Evolutionary conservation across 2,113 vertebrate species (phyloP).

Genomic region (Probosciger aterrimus): DNA sequence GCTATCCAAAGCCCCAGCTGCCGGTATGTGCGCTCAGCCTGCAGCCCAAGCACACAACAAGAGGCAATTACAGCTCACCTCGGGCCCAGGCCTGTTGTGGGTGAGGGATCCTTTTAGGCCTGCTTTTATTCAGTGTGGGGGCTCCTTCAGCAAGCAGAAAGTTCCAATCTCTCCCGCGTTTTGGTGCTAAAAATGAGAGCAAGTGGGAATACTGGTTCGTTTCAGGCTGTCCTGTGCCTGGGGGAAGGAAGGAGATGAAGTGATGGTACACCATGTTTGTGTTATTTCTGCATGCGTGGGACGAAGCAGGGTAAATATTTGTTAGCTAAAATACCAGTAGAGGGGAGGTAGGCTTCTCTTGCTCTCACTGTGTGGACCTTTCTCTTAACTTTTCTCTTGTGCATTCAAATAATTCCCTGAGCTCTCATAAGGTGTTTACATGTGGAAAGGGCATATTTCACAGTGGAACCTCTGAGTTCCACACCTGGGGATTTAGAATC

Average conservation of each 20-base stretch:
- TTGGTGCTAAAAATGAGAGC: not conserved
- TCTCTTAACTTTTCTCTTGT: not conserved
- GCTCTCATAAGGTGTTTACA: accelerated
- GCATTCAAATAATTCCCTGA: not conserved
- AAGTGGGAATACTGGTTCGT: not conserved
- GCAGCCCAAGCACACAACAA: not conserved
- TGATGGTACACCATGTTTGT: not conserved
- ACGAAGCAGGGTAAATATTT: not conserved
- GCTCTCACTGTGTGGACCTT: not conserved
- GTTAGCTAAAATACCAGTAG: not conserved
- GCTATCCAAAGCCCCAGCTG: constrained; percentile 48
- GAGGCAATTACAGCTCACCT: not conserved
- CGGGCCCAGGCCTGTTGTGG: not conserved
- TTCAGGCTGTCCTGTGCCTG: not conserved
- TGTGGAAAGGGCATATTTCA: not conserved
- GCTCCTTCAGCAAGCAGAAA: not conserved
- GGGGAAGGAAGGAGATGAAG: not conserved
- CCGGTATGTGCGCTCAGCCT: not conserved
- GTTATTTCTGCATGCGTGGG: not conserved
- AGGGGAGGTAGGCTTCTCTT: not conserved
- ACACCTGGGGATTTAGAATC: not conserved
- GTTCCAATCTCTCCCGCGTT: not conserved
- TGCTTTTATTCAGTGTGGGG: not conserved
- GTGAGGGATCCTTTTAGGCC: not conserved
- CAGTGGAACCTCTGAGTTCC: not conserved